These are phyloP conservation scores for Platysternon megacephalum DNA, from an alignment of 2,113 vertebrate species.

Conservation along the genomic window DNA sequence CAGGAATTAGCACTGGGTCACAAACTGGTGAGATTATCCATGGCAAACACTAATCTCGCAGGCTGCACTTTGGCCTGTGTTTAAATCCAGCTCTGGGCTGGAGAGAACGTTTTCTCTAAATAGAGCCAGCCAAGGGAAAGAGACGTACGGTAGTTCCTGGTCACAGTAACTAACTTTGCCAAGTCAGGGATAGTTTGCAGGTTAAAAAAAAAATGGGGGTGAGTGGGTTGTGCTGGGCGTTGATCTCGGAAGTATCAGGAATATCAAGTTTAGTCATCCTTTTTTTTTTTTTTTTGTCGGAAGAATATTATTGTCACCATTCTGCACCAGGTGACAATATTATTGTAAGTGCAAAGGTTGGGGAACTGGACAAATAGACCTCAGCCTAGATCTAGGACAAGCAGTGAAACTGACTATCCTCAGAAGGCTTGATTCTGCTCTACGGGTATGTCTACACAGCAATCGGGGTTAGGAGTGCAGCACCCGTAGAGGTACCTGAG, in stretches of 20 bases:
- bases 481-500: not conserved
- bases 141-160: not conserved
- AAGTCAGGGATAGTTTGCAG: not conserved
- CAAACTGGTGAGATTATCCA: fast-evolving
- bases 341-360: not conserved
- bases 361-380: fast-evolving
- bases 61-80: not conserved
- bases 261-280: fast-evolving
- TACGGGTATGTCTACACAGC: not conserved
- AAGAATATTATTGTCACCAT: not conserved
- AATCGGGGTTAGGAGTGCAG: not conserved
- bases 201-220: no score
- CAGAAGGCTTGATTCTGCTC: not conserved
- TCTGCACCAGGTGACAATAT: not conserved
- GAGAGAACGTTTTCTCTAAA: not conserved
- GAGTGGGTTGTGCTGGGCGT: not conserved
- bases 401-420: not conserved
- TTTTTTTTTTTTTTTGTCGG: not conserved
- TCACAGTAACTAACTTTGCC: not conserved
- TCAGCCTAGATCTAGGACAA: not conserved
- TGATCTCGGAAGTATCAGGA: fast-evolving
- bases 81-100: not conserved
- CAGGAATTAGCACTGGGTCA: not conserved
- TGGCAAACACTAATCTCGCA: not conserved
- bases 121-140: fast-evolving